These are phyloP conservation scores for Panthera uncia DNA, from an alignment of 2,113 vertebrate species.

Conservation along the genomic window DNA sequence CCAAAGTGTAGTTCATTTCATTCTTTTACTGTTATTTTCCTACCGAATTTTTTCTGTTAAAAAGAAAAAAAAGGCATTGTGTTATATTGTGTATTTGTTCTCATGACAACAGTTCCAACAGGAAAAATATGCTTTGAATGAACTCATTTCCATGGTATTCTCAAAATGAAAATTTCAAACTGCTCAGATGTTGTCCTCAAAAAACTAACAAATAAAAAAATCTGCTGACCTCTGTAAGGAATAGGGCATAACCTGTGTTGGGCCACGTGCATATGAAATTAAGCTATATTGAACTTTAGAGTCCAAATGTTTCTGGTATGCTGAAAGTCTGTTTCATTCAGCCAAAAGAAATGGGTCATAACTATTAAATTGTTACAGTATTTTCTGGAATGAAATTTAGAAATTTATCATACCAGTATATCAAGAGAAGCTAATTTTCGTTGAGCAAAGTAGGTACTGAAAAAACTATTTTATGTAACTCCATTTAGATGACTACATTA, in stretches of 20 bases:
- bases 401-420: neutral
- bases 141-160: conserved; percentile 58
- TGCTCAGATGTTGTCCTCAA: conserved; percentile 36
- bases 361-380: neutral
- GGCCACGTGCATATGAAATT: neutral
- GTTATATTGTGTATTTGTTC: conserved; percentile 39
- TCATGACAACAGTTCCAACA: conserved; percentile 35
- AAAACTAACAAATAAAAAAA: neutral
- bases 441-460: neutral
- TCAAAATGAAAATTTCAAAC: conserved; percentile 39
- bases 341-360: neutral
- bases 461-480: conserved; percentile 32
- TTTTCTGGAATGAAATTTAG: conserved; percentile 42
- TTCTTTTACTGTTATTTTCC: neutral
- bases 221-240: conserved; percentile 20
- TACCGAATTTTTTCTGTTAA: neutral
- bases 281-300: neutral
- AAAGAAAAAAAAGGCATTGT: neutral
- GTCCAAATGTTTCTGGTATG: neutral
- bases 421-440: conserved; percentile 39
- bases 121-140: conserved; percentile 48
- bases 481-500: neutral
- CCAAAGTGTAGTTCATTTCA: conserved; percentile 1
- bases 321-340: neutral
- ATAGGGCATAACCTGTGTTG: neutral